A percentile compares a stretch with the other conserved stretches of the same genome.
These are phyloP conservation scores for Fukomys damarensis DNA, from an alignment of 2,113 vertebrate genomes.

Conservation along the genomic window DNA sequence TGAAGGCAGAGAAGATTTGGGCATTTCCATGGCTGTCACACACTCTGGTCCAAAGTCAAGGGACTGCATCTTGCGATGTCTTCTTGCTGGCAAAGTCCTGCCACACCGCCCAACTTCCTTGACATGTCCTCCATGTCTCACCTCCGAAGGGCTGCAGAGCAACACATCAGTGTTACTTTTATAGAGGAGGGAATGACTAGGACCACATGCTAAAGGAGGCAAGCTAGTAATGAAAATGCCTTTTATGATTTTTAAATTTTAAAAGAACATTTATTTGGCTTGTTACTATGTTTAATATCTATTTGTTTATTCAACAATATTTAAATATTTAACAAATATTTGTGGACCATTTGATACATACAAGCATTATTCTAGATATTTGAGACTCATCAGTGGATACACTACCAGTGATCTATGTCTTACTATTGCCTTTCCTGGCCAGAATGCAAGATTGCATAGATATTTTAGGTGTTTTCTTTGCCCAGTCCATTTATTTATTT, in stretches of 20 bases:
- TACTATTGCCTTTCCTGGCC: not conserved
- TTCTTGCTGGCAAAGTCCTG: too few species aligned
- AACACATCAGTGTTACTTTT: not conserved
- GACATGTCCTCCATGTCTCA: too few species aligned
- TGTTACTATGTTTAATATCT: not conserved
- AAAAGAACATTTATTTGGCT: not conserved
- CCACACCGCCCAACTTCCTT: too few species aligned
- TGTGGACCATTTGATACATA: not conserved
- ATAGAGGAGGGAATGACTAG: not conserved
- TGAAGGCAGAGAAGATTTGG: too few species aligned
- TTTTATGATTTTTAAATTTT: slow-evolving; percentile 8
- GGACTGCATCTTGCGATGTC: too few species aligned
- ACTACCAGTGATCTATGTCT: not conserved
- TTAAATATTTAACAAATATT: not conserved
- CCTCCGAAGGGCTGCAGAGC: too few species aligned
- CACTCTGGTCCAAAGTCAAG: too few species aligned
- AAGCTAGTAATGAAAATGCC: not conserved
- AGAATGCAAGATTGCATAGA: not conserved
- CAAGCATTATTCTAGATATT: not conserved
- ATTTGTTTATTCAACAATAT: not conserved
- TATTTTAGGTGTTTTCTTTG: not conserved
- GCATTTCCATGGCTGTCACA: too few species aligned
- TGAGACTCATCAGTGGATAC: not conserved
- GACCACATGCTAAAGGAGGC: not conserved
- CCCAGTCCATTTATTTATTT: too few species aligned